Conservation (phyloP, 2,797 vertebrate genomes). For the Esox masquinongy region DNA sequence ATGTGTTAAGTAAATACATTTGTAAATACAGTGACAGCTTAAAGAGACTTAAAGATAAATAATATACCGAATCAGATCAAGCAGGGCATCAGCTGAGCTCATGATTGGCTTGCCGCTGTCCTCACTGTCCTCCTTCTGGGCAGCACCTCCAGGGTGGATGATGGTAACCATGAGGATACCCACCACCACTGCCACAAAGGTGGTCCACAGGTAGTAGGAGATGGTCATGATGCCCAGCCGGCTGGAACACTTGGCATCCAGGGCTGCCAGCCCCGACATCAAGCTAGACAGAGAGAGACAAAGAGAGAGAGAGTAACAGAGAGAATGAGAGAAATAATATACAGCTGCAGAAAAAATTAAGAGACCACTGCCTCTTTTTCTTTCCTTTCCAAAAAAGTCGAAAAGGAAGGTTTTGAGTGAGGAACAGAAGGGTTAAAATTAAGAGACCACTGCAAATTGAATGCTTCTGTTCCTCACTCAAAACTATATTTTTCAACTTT, state of each 20-base stretch:
- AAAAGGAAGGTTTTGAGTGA: no score
- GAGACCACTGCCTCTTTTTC: no score
- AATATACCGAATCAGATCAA: constrained; percentile 92
- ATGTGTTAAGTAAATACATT: background rate
- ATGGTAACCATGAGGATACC: constrained; percentile 96
- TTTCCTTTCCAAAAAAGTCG: no score
- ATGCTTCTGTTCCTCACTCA: no score
- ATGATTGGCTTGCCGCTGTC: constrained; percentile 92
- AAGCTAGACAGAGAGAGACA: constrained; percentile 71
- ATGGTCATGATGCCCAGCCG: constrained; percentile 95
- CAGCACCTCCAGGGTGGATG: constrained; percentile 94
- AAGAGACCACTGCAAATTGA: no score
- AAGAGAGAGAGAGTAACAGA: background rate
- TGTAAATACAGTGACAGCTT: background rate
- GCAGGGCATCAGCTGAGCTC: constrained; percentile 95
- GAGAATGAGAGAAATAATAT: background rate
- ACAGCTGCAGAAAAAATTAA: no score
- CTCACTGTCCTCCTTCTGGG: constrained; percentile 90
- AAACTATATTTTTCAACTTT: no score
- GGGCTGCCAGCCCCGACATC: constrained; percentile 94
- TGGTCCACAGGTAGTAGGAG: constrained; percentile 98
- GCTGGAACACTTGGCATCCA: constrained; percentile 97
- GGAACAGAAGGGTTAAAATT: no score
- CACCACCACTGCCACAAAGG: constrained; percentile 94
- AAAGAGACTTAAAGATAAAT: background rate